A percentile compares a stretch with the other conserved stretches of the same genome.
Conservation (phyloP, 2,797 vertebrate species). For the Mus spretus region DNA sequence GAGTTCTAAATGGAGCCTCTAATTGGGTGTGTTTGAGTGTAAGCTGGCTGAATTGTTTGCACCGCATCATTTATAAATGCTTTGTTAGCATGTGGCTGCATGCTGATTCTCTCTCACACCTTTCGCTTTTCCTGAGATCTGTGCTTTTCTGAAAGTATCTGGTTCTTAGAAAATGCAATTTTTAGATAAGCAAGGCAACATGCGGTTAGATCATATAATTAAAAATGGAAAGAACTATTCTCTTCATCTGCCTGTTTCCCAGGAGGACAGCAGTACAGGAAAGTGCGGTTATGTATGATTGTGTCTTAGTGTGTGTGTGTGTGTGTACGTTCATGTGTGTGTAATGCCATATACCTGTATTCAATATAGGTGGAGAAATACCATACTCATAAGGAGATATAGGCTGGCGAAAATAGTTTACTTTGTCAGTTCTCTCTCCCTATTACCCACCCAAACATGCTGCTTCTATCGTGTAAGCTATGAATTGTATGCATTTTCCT, state of each 20-base stretch:
- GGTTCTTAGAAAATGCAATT: conserved; percentile 17
- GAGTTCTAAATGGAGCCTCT: conserved; percentile 37
- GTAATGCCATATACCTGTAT: not conserved
- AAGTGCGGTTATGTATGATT: not conserved
- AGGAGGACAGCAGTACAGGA: not conserved
- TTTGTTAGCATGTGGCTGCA: not conserved
- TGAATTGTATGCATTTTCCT: not conserved
- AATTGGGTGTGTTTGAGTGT: conserved; percentile 7
- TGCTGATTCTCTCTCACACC: conserved; percentile 39
- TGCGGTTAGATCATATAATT: conserved; percentile 6
- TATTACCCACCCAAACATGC: not conserved
- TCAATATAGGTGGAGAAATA: not conserved
- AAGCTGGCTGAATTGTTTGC: conserved; percentile 36
- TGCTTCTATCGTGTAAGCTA: conserved; percentile 13
- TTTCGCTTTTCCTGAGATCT: conserved; percentile 32
- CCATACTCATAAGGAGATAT: not conserved
- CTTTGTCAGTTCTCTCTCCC: not conserved
- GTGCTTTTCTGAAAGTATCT: conserved; percentile 28
- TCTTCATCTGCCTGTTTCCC: conserved; percentile 21
- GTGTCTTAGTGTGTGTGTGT: not conserved
- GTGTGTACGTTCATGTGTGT: not conserved
- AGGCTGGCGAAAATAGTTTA: not conserved
- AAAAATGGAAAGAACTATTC: not conserved
- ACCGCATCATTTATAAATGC: conserved; percentile 11
- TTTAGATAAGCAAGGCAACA: conserved; percentile 43